Evolutionary conservation across 1,140 invertebrate species (phyloP).

Genomic region (Chionoecetes opilio): DNA sequence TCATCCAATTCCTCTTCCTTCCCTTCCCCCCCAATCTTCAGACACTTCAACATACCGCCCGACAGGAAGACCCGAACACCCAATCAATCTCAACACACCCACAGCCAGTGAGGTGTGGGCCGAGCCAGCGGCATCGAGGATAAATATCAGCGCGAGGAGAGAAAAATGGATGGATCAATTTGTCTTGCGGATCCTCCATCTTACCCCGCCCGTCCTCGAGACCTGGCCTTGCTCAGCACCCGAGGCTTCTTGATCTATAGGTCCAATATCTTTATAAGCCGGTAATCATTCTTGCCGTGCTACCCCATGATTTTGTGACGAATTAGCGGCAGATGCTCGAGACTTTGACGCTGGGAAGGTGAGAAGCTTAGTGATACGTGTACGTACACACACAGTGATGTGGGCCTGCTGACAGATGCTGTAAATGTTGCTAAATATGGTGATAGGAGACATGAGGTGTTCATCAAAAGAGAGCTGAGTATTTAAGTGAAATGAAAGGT

Average conservation of each 20-base stretch:
- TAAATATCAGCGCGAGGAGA: constrained; percentile 34
- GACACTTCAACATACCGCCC: too few species aligned
- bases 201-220: neutral
- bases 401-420: too few species aligned
- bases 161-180: constrained; percentile 51
- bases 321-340: neutral
- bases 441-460: too few species aligned
- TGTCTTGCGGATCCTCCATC: neutral
- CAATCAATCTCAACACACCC: neutral
- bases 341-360: too few species aligned
- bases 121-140: neutral
- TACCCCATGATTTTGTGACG: neutral
- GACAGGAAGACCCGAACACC: constrained; percentile 10
- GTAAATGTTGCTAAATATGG: too few species aligned
- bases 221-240: too few species aligned
- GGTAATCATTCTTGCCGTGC: neutral
- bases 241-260: constrained; percentile 3
- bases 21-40: too few species aligned
- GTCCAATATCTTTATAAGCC: constrained; percentile 33
- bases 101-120: neutral
- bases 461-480: too few species aligned
- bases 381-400: too few species aligned
- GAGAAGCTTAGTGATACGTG: too few species aligned
- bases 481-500: too few species aligned
- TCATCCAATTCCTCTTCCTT: too few species aligned